Evolutionary conservation across 2,888 invertebrate species (phyloP).

Genomic region (Congeria kusceri): DNA sequence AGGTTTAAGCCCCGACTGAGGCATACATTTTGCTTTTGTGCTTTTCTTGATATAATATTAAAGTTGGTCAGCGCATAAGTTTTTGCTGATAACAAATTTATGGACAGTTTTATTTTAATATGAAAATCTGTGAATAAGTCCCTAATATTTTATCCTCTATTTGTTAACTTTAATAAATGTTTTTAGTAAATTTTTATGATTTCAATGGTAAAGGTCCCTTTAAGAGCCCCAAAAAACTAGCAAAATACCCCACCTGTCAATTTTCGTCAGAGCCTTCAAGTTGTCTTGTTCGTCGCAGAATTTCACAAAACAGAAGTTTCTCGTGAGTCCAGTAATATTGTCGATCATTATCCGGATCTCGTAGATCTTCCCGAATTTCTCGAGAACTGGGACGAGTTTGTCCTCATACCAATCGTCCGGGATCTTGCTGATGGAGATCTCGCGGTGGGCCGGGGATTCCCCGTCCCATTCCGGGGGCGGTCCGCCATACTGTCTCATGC

Average conservation of each 20-base stretch:
- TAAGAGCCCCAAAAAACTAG: no score
- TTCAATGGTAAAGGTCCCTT: no score
- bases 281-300: conserved; percentile 52
- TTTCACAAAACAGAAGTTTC: conserved; percentile 60
- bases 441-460: conserved; percentile 28
- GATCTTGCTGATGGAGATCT: conserved; percentile 48
- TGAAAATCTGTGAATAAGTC: no score
- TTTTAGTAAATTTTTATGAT: no score
- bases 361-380: conserved; percentile 53
- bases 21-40: no score
- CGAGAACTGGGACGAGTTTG: conserved; percentile 54
- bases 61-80: no score
- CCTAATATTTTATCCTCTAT: no score
- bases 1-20: no score
- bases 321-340: conserved; percentile 47
- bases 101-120: no score
- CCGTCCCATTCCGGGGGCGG: conserved; percentile 62
- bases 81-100: no score
- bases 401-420: conserved; percentile 61
- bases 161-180: no score
- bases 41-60: no score
- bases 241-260: conserved; percentile 38
- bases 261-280: conserved; percentile 38
- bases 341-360: conserved; percentile 56
- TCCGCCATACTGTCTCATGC: conserved; percentile 52